These are phyloP conservation scores for Cervus canadensis DNA, from an alignment of 2,113 vertebrate species.

Conservation along the genomic window DNA sequence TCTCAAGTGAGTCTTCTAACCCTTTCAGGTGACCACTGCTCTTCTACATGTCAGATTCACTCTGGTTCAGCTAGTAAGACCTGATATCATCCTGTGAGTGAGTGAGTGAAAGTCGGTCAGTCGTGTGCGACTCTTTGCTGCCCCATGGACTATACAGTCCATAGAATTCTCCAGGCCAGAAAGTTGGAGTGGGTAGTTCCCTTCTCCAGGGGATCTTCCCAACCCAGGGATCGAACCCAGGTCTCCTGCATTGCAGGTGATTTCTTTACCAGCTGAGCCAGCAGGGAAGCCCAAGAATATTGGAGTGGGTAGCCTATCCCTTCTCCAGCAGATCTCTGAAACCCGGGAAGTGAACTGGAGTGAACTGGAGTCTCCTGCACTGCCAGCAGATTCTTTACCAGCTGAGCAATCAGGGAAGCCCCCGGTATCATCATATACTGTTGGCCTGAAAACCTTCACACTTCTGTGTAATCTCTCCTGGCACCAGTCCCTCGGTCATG, in stretches of 20 bases:
- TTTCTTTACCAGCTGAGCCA: background rate
- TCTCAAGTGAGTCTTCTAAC: background rate
- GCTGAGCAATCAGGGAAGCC: background rate
- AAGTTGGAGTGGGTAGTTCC: background rate
- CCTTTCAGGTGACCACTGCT: background rate
- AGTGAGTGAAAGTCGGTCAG: background rate
- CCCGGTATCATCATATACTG: background rate
- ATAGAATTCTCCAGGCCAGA: background rate
- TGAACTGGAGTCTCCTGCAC: background rate
- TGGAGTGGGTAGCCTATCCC: background rate
- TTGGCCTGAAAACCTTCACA: background rate
- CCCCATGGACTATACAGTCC: background rate
- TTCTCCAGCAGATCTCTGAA: background rate
- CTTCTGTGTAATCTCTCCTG: background rate
- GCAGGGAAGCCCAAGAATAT: background rate
- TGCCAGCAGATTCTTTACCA: background rate
- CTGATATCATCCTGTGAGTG: background rate
- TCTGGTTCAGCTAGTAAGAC: background rate
- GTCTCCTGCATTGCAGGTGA: accelerated
- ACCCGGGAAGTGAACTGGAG: background rate
- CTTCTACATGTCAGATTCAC: background rate
- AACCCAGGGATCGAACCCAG: background rate
- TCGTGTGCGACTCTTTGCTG: background rate
- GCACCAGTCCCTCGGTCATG: background rate
- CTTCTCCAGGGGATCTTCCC: background rate